Conservation (phyloP, 23 tunicate genomes). For the Halocynthia aurantium region DNA sequence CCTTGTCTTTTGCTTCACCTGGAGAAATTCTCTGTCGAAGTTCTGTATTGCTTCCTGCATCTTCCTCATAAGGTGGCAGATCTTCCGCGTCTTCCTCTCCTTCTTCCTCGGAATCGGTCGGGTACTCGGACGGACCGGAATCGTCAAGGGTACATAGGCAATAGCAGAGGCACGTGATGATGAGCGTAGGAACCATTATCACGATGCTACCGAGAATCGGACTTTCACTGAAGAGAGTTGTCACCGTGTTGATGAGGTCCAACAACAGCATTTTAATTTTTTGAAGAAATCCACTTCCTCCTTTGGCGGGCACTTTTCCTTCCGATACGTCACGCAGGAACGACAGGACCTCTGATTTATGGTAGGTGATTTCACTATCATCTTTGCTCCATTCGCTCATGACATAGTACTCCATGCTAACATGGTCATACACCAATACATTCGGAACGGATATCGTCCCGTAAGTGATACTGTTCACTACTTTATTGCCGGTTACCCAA, state of each 20-base stretch:
- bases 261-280: conserved; percentile 27
- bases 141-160: conserved; percentile 73
- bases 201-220: conserved; percentile 66
- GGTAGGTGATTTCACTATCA: conserved; percentile 5
- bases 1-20: too few relatives aligned
- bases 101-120: conserved; percentile 6
- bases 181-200: conserved; percentile 52
- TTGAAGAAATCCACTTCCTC: conserved; percentile 59
- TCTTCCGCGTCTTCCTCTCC: conserved; percentile 11
- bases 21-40: too few relatives aligned
- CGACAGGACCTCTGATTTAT: conserved; percentile 17
- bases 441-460: conserved; percentile 57
- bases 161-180: conserved; percentile 46
- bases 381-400: conserved; percentile 16
- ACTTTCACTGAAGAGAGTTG: conserved; percentile 34
- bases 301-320: conserved; percentile 35
- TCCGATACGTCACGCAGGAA: conserved; percentile 43
- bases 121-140: conserved; percentile 17
- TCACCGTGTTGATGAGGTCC: conserved; percentile 17
- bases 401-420: conserved; percentile 38
- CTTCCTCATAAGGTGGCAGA: not conserved
- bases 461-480: conserved; percentile 68
- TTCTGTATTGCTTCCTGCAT: not conserved
- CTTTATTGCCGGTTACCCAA: conserved; percentile 62
- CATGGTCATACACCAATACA: conserved; percentile 53